A percentile compares a stretch with the other conserved stretches of the same genome.
phyloP scores from a whole-genome alignment of 2,888 invertebrate genomes.

The Lycia hirtaria region DNA sequence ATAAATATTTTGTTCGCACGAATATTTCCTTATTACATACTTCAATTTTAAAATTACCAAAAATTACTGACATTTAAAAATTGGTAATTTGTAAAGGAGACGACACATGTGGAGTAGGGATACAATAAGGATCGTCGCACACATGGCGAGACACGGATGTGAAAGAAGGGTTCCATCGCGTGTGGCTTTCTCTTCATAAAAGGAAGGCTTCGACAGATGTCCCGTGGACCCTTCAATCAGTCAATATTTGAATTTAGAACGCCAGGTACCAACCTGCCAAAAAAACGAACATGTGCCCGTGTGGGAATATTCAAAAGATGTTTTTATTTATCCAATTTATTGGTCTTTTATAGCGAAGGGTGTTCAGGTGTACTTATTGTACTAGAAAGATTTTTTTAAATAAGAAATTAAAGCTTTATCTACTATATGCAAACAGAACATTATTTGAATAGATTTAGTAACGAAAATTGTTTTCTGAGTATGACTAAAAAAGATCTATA shows the following conservation, averaged over 20 bases:
- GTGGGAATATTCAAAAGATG: conserved; percentile 46
- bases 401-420: no score
- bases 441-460: no score
- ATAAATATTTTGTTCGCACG: neutral
- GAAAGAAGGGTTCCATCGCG: conserved; percentile 51
- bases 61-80: conserved; percentile 18
- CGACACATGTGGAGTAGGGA: conserved; percentile 48
- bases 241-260: conserved; percentile 78
- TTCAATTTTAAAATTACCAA: conserved; percentile 13
- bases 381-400: no score
- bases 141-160: conserved; percentile 56
- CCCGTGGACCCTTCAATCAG: conserved; percentile 80
- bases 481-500: no score
- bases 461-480: no score
- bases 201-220: conserved; percentile 70
- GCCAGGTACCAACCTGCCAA: conserved; percentile 48
- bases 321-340: conserved; percentile 33
- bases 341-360: conserved; percentile 17
- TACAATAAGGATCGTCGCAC: conserved; percentile 54
- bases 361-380: neutral
- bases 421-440: no score
- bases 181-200: conserved; percentile 68
- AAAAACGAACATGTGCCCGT: conserved; percentile 59
- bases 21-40: conserved; percentile 6
- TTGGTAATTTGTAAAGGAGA: conserved; percentile 40